Evolutionary conservation across 1,140 invertebrate genomes (phyloP).

Genomic region (Pogonognathellus flavescens): DNA sequence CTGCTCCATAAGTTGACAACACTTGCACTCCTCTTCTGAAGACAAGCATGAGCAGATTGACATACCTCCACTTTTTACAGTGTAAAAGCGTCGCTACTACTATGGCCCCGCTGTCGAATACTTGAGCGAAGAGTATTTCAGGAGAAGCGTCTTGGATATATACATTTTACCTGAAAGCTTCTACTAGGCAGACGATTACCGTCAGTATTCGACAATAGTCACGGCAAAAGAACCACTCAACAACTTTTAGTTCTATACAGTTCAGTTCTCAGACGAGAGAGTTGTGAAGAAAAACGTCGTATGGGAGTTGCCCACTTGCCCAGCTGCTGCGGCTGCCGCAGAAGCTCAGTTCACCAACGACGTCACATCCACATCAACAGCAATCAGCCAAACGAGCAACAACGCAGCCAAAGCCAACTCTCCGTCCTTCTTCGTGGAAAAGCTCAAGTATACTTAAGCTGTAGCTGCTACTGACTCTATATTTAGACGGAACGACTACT

Average conservation of each 20-base stretch:
- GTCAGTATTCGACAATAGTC: not conserved
- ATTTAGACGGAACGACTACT: not conserved
- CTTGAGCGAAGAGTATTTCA: no score
- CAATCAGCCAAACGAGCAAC: slow-evolving; percentile 11
- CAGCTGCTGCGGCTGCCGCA: slow-evolving; percentile 29
- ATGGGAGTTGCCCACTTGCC: slow-evolving; percentile 44
- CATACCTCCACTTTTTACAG: no score
- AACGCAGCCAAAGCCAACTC: slow-evolving; percentile 12
- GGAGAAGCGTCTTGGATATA: no score
- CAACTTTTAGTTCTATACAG: not conserved
- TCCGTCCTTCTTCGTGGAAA: not conserved
- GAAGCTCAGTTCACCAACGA: not conserved
- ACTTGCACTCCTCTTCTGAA: no score
- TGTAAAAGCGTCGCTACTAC: no score
- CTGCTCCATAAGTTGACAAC: no score
- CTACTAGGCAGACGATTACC: no score
- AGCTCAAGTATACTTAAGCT: no score
- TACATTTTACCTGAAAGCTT: no score
- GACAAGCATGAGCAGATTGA: no score
- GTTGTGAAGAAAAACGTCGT: slow-evolving; percentile 14
- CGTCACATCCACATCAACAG: not conserved
- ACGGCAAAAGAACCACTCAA: not conserved
- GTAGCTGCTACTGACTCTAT: no score
- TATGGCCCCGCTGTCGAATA: no score
- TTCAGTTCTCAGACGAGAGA: not conserved